These are phyloP conservation scores for Melanotaenia trifasciata DNA, from an alignment of 2,797 vertebrate species.

Conservation along the genomic window DNA sequence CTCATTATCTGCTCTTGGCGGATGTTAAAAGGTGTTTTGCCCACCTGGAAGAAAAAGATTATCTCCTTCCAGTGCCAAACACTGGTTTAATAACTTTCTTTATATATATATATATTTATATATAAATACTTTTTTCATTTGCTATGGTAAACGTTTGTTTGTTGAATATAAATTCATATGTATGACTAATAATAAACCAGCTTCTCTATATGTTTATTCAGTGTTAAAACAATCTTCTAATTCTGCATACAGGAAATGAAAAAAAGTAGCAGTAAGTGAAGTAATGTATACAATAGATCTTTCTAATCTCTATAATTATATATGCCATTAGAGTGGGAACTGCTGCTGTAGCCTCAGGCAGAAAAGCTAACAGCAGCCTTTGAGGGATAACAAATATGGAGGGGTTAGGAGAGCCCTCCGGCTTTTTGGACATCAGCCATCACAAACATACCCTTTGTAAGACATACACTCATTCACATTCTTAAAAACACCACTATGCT, in stretches of 20 bases:
- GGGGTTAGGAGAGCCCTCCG: constrained; percentile 56
- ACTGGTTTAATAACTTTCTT: constrained; percentile 41
- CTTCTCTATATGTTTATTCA: not conserved
- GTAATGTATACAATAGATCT: constrained; percentile 28
- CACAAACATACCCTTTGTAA: constrained; percentile 38
- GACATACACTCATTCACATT: constrained; percentile 1
- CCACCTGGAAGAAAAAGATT: constrained; percentile 67
- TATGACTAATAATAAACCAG: constrained; percentile 1
- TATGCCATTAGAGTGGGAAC: constrained; percentile 32
- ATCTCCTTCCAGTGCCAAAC: constrained; percentile 52
- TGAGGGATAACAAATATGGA: constrained; percentile 53
- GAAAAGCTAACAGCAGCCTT: constrained; percentile 37
- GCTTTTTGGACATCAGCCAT: constrained; percentile 52
- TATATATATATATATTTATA: too few species aligned
- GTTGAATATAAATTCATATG: not conserved
- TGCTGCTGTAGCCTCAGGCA: constrained; percentile 41
- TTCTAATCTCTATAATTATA: constrained; percentile 54
- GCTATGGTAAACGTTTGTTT: constrained; percentile 6
- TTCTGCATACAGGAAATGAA: constrained; percentile 7
- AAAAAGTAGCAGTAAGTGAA: not conserved
- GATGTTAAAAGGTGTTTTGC: constrained; percentile 76
- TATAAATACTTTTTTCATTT: constrained; percentile 2
- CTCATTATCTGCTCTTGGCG: constrained; percentile 69
- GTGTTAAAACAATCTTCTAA: not conserved
- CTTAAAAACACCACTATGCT: constrained; percentile 20